Evolutionary conservation across 2,797 vertebrate species (phyloP).

Genomic region (Ptychadena robeensis): DNA sequence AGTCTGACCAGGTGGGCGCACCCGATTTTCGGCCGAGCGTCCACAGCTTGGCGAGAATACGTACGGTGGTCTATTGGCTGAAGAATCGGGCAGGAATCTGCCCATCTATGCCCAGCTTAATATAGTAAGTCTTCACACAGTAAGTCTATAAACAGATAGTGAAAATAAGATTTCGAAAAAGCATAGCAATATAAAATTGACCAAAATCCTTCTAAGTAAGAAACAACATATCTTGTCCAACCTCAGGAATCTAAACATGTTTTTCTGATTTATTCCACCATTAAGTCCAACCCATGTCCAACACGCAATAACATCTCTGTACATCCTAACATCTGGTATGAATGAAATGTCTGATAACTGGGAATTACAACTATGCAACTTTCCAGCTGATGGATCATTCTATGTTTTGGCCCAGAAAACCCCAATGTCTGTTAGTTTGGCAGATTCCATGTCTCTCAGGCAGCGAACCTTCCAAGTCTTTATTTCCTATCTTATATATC

Average conservation of each 20-base stretch:
- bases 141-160: too few species aligned
- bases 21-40: too few species aligned
- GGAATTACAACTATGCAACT: constrained; percentile 22
- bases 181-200: too few species aligned
- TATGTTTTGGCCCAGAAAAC: constrained; percentile 36
- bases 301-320: constrained; percentile 3
- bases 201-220: background rate
- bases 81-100: too few species aligned
- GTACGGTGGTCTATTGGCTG: too few species aligned
- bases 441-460: constrained; percentile 9
- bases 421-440: constrained; percentile 22
- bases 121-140: too few species aligned
- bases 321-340: constrained; percentile 49
- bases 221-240: background rate
- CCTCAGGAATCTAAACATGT: constrained; percentile 11
- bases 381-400: constrained; percentile 29
- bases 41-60: too few species aligned
- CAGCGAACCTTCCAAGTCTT: constrained; percentile 36
- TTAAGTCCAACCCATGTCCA: constrained; percentile 17
- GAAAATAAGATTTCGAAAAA: too few species aligned
- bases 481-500: constrained; percentile 39
- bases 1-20: too few species aligned
- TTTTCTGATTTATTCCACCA: background rate
- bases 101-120: too few species aligned
- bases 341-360: constrained; percentile 31